Evolutionary conservation across 2,888 invertebrate genomes (phyloP), one percentile per base, ranked within the genome.

Genomic region (Mythimna ferrago): DNA sequence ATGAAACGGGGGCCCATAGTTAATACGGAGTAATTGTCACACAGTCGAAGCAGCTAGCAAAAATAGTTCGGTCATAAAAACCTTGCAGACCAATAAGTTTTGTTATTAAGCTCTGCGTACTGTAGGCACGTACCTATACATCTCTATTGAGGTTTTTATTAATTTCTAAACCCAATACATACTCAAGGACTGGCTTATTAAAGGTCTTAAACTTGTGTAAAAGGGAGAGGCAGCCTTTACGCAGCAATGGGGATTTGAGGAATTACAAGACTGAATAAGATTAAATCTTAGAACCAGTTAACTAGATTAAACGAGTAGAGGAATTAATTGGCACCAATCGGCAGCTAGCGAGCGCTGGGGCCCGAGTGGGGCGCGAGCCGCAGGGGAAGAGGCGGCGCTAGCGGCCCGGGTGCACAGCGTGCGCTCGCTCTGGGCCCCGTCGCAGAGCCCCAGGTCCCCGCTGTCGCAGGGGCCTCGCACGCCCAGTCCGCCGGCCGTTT

Each of bases 331-430:
- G 89, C 93, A 94, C 95, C 93, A 86, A 94, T 96, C 94, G 95
- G 94, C 96, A 96, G 96, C 92, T 96, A 96, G 95, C 95, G 95
- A 93, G 95, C 96, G 94, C 94, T 94, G 94, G 93, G 93, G 92
- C 92, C 91, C 93, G 92, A 87, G 85, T 86, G 92, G 90, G 89
- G 91, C 91, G 89, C 88, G 90, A 83, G 88, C 88, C 85, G 88
- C 89, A 83, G 81, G 83, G 70, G 82, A 83, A 87, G 94, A 94
- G 91, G 91, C 92, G 72, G 87, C 89, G 80, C 82, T 95, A 78
- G 92, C 94, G 73, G 91, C 93, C 75, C 87, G 92, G 75, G 90
- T 95, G 85, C 86, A 88, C 82, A 88, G 93, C 90, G 89, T 93
- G 83, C 84, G 90, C 41, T 76, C 89, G 66, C 89, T 96, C 76